These are phyloP conservation scores for Saccopteryx leptura DNA, from an alignment of 2,113 vertebrate species.

Conservation along the genomic window DNA sequence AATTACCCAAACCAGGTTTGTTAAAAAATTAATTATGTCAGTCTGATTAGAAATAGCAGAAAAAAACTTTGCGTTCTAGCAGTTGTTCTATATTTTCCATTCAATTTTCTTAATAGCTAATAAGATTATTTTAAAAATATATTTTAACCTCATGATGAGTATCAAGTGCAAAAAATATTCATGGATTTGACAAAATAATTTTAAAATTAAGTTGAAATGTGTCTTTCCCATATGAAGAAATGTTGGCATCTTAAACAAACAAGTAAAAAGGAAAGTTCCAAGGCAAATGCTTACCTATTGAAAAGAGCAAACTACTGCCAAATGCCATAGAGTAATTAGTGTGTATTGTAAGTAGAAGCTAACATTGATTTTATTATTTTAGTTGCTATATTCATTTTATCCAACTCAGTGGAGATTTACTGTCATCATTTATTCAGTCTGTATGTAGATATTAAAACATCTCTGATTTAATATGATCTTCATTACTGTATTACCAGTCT, in stretches of 20 bases:
- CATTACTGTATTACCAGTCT: conserved; percentile 40
- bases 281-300: conserved; percentile 37
- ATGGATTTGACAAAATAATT: conserved; percentile 48
- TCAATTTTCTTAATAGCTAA: conserved; percentile 45
- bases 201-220: conserved; percentile 62
- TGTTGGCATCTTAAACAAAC: conserved; percentile 18
- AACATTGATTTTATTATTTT: conserved; percentile 48
- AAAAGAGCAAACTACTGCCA: conserved; percentile 65
- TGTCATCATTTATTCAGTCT: conserved; percentile 46
- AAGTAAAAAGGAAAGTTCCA: neutral
- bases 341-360: conserved; percentile 27
- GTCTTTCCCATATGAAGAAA: neutral
- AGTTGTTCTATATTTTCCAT: conserved; percentile 10
- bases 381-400: conserved; percentile 45
- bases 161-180: conserved; percentile 31
- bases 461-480: conserved; percentile 58
- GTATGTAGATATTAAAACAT: conserved; percentile 59
- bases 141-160: conserved; percentile 2
- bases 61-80: conserved; percentile 41
- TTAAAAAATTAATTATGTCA: neutral
- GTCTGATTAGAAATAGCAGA: conserved; percentile 25
- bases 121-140: conserved; percentile 50
- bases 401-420: neutral
- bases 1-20: neutral
- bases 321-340: conserved; percentile 33